Conservation (phyloP, 2,797 vertebrate species). For the Coilia nasus region DNA sequence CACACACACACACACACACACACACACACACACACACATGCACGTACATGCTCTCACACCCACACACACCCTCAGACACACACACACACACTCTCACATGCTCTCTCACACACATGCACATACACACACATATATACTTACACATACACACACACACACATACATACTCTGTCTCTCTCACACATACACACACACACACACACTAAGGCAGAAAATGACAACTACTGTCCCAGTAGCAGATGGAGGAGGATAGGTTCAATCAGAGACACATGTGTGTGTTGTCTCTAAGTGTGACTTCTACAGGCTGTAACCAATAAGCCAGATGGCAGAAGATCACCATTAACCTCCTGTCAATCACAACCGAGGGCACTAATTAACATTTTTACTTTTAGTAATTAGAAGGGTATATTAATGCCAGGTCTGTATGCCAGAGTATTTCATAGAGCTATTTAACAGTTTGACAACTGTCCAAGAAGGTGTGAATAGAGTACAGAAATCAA, state of each 20-base stretch:
- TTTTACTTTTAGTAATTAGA: background rate
- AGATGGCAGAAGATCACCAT: background rate
- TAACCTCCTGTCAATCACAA: constrained; percentile 18
- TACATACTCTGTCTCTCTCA: background rate
- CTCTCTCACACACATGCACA: background rate
- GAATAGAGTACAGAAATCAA: background rate
- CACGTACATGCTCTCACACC: background rate
- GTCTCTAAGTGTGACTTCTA: constrained; percentile 11
- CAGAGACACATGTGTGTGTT: constrained; percentile 12
- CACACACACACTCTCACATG: background rate
- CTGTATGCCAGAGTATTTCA: background rate
- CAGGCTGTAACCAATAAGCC: constrained; percentile 6
- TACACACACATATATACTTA: background rate
- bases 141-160: constrained; percentile 12
- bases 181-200: background rate
- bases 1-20: too few relatives aligned
- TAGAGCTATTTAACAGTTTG: background rate
- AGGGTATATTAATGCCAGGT: background rate
- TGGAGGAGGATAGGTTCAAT: constrained; percentile 2
- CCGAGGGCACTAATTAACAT: background rate
- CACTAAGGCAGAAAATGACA: background rate
- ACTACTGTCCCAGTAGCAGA: constrained; percentile 3
- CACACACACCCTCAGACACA: background rate
- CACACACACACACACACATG: background rate
- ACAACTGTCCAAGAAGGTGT: background rate